Evolutionary conservation across 2,797 vertebrate species (phyloP).

Genomic region (Lithobates pipiens): DNA sequence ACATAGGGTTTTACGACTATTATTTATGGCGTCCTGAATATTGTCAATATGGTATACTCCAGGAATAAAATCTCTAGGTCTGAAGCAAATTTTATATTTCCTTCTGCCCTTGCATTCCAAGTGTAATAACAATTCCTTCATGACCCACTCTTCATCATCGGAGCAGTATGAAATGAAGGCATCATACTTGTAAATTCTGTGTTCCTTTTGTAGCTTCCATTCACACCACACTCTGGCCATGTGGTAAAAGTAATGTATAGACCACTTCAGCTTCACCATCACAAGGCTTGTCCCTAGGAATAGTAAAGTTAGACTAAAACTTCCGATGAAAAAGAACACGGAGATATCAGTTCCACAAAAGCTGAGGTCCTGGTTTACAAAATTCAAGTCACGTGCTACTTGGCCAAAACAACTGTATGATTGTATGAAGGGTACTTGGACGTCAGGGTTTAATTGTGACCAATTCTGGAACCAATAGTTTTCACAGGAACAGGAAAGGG

Average conservation of each 20-base stretch:
- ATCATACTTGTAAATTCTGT: constrained; percentile 58
- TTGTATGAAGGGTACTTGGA: constrained; percentile 59
- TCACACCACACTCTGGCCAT: constrained; percentile 58
- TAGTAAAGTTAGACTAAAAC: constrained; percentile 19
- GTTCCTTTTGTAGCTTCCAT: constrained; percentile 13
- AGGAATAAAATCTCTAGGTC: constrained; percentile 64
- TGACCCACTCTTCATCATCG: constrained; percentile 64
- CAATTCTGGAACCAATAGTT: constrained; percentile 67
- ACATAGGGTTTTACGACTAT: constrained; percentile 65
- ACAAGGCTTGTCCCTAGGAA: constrained; percentile 42
- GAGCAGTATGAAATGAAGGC: constrained; percentile 65
- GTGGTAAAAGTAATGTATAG: constrained; percentile 58
- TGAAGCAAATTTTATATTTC: constrained; percentile 61
- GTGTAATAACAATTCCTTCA: constrained; percentile 48
- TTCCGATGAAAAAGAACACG: constrained; percentile 47
- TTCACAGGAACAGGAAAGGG: constrained; percentile 63
- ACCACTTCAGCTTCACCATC: constrained; percentile 62
- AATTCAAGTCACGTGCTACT: constrained; percentile 25
- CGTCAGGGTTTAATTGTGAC: constrained; percentile 51
- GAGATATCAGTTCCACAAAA: constrained; percentile 53
- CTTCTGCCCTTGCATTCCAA: constrained; percentile 58
- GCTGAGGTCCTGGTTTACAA: constrained; percentile 54
- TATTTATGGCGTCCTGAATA: constrained; percentile 62
- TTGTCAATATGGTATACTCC: constrained; percentile 65
- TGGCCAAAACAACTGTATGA: constrained; percentile 57